phyloP scores from a whole-genome alignment of 2,888 invertebrate species.

The Amphimallon solstitiale region DNA sequence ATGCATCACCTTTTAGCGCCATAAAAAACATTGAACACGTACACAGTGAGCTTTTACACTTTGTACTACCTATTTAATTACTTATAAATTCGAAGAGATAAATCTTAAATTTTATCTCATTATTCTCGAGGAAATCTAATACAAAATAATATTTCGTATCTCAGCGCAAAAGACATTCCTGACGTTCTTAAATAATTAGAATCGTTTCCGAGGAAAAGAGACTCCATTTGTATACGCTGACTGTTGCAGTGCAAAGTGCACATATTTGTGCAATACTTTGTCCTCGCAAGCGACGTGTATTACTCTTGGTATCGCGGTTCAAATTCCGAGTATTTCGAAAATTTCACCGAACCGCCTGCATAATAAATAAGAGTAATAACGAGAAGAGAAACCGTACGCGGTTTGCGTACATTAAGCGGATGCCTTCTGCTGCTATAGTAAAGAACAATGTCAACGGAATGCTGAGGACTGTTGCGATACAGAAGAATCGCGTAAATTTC shows the following conservation, averaged over 20 bases:
- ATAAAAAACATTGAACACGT: no score
- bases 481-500: slow-evolving; percentile 4
- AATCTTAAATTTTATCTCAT: no score
- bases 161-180: not conserved
- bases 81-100: no score
- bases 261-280: not conserved
- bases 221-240: not conserved
- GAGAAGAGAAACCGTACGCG: not conserved
- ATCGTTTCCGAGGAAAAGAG: not conserved
- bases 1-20: no score
- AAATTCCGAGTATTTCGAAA: slow-evolving; percentile 9
- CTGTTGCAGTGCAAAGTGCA: not conserved
- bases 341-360: not conserved
- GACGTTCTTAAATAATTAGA: slow-evolving; percentile 1
- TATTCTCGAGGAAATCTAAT: not conserved
- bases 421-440: not conserved
- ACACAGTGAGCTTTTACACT: no score
- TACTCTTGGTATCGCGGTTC: not conserved
- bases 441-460: slow-evolving; percentile 9
- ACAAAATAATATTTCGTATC: not conserved
- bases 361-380: not conserved
- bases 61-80: no score
- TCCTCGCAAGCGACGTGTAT: not conserved
- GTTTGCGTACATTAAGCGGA: slow-evolving; percentile 8
- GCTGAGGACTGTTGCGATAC: slow-evolving; percentile 2